Base-by-base conservation (phyloP, 2,113 vertebrate species). In the Ancistrus triradiatus region DNA sequence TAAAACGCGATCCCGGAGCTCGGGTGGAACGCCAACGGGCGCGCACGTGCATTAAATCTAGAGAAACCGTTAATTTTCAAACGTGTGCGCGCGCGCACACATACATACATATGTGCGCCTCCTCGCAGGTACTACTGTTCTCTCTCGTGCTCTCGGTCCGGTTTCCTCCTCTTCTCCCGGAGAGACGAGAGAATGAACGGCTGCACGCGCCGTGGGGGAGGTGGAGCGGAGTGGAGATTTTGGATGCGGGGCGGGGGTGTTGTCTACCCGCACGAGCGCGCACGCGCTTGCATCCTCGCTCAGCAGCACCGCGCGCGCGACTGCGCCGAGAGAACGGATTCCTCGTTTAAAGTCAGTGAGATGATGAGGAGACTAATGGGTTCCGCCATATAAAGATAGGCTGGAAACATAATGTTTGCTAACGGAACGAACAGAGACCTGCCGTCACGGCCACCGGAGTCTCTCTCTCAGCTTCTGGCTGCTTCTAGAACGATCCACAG, bases 171-270 rank as follows among this genome's bases (percentile, higher is more conserved):
- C 18, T 17, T 25, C 46, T 24, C 31, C 33, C 24, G 22, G 15
- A 35, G 31, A 63, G 66, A 69, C 51, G 49, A 65, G 63, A 69
- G 71, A 69, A 65, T 69, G 71, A 25, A 40, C 47, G 53, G 48
- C 21, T 38, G 59, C 59, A 50, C 59, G 40, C 42, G 42, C 24
- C 42, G 52, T 35, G 63, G 42, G 28, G 52, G 63, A 35, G 50
- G 50, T 21, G 15, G 60, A 22, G 46, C 13, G 7, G 18, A 31
- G 17, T 31, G 50, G n/a, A 9, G 10, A n/a, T n/a, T n/a, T n/a
- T n/a, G n/a, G 4, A 40, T 1, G 21, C 11, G 38, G 28, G 10
- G 27, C 4, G 17, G 52, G 18, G 27, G 17, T 42, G 19, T 42
- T 18, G 51, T 56, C n/a, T 19, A 42, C 52, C 38, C 37, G 62